Evolutionary conservation across 2,113 vertebrate genomes (phyloP).

Genomic region (Chloropsis hardwickii): DNA sequence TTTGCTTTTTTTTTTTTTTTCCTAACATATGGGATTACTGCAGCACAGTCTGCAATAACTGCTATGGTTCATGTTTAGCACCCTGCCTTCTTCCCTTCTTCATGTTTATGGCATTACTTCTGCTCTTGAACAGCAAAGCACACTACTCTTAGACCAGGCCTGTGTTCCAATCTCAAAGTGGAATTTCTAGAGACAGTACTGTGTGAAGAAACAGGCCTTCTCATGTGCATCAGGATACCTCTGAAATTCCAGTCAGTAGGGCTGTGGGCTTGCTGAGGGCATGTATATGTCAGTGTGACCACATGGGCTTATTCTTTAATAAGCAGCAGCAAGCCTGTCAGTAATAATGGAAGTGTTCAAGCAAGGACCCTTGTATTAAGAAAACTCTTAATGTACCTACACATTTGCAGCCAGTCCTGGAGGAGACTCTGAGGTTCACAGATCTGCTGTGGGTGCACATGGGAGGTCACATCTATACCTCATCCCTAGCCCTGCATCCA

Average conservation of each 20-base stretch:
- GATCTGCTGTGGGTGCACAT: conserved; percentile 1
- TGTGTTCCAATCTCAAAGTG: background rate
- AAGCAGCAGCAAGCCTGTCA: background rate
- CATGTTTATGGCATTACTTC: background rate
- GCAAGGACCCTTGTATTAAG: background rate
- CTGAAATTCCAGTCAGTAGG: background rate
- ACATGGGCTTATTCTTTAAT: background rate
- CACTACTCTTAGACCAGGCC: background rate
- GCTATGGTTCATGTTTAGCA: background rate
- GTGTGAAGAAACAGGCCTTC: background rate
- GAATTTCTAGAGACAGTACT: background rate
- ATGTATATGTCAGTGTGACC: too few species aligned
- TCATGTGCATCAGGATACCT: background rate
- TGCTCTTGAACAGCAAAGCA: background rate
- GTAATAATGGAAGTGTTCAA: background rate
- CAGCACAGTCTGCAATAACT: background rate
- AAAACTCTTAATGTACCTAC: background rate
- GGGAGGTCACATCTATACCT: background rate
- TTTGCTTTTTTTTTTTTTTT: too few species aligned
- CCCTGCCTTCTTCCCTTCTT: background rate
- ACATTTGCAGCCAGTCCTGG: background rate
- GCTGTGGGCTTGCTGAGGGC: background rate
- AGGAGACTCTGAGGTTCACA: background rate
- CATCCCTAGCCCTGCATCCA: background rate
- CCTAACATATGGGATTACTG: background rate